Evolutionary conservation across 1,140 invertebrate species (phyloP).

Genomic region (Pomacea maculata): DNA sequence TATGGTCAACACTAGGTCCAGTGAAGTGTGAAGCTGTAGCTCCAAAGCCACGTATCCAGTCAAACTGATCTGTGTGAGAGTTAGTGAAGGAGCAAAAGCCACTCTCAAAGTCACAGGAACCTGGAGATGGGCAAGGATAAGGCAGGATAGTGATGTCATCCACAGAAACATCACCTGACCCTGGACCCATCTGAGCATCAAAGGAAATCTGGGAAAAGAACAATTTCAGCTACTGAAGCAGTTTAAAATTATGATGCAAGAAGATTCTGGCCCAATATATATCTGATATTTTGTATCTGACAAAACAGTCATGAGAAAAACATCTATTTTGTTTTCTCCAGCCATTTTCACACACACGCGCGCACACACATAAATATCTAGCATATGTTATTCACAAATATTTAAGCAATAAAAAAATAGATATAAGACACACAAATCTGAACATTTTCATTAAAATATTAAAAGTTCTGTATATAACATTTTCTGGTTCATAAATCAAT

Average conservation of each 20-base stretch:
- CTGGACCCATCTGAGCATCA: constrained; percentile 19
- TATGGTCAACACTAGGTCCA: constrained; percentile 56
- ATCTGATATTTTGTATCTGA: too few relatives aligned
- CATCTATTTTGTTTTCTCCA: too few relatives aligned
- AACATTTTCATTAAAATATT: too few relatives aligned
- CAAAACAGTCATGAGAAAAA: too few relatives aligned
- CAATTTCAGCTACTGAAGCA: not conserved
- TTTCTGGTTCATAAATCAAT: too few relatives aligned
- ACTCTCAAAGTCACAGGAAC: constrained; percentile 57
- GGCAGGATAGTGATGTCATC: constrained; percentile 40
- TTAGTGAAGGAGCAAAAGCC: constrained; percentile 26
- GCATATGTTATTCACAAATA: too few relatives aligned
- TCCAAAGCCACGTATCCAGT: constrained; percentile 40
- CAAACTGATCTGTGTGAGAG: constrained; percentile 30
- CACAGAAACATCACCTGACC: constrained; percentile 30
- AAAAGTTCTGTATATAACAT: too few relatives aligned
- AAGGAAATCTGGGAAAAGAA: constrained; percentile 4
- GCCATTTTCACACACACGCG: too few relatives aligned
- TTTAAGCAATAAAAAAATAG: too few relatives aligned
- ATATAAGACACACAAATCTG: too few relatives aligned
- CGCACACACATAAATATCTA: too few relatives aligned
- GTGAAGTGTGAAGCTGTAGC: constrained; percentile 38
- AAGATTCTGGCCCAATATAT: too few relatives aligned
- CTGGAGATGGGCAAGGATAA: constrained; percentile 37
- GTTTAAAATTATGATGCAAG: not conserved